Conservation (phyloP, 23 tunicate genomes). For the Styela clava region DNA sequence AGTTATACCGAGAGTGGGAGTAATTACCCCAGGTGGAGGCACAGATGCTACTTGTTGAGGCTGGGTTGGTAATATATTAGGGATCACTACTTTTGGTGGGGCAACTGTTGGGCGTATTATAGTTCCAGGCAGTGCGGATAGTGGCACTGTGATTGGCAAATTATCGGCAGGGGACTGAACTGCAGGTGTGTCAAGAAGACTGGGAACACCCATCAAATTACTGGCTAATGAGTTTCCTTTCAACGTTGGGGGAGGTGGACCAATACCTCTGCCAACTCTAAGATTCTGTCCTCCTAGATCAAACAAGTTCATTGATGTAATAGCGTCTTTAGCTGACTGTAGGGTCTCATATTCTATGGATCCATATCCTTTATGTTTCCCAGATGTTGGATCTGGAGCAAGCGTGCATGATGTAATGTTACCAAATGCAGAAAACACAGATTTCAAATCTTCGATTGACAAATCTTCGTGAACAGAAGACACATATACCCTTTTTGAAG, state of each 20-base stretch:
- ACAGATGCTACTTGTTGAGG: constrained; percentile 27
- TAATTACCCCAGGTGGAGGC: constrained; percentile 15
- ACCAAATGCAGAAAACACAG: constrained; percentile 95
- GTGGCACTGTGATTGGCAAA: constrained; percentile 26
- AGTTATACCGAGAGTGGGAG: neutral
- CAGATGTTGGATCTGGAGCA: constrained; percentile 68
- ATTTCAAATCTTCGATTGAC: constrained; percentile 72
- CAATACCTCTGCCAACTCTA: constrained; percentile 90
- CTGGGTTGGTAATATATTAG: constrained; percentile 25
- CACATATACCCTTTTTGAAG: constrained; percentile 73
- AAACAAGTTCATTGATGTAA: constrained; percentile 89
- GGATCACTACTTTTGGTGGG: constrained; percentile 61
- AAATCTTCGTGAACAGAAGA: constrained; percentile 87
- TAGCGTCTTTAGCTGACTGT: constrained; percentile 91
- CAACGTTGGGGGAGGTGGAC: constrained; percentile 74
- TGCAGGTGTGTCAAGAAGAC: neutral
- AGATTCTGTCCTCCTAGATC: constrained; percentile 95
- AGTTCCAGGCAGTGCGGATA: neutral
- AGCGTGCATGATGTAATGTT: constrained; percentile 74
- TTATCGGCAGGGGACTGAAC: constrained; percentile 43
- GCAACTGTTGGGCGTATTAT: neutral
- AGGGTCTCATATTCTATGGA: constrained; percentile 88
- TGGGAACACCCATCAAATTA: constrained; percentile 32
- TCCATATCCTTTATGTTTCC: constrained; percentile 94
- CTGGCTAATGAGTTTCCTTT: constrained; percentile 72